Conservation (phyloP, 2,888 invertebrate genomes). For the Spialia ferax region DNA sequence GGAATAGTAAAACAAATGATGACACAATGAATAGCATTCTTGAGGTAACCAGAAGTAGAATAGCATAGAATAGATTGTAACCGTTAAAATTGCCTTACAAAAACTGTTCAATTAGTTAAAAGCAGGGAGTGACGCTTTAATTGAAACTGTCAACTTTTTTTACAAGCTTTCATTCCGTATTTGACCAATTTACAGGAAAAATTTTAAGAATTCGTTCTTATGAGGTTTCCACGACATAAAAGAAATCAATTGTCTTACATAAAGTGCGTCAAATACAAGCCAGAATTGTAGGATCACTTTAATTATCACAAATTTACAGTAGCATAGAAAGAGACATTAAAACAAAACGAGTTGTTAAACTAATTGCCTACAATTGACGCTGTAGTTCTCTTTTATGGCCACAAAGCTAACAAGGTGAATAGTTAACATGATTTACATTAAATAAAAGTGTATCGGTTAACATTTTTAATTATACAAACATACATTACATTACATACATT, state of each 20-base stretch:
- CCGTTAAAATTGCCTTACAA: no score
- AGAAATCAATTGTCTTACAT: no score
- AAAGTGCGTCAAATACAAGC: not conserved
- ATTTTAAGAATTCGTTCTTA: no score
- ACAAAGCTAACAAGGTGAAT: slow-evolving; percentile 32
- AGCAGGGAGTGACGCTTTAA: no score
- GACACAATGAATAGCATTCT: slow-evolving; percentile 6
- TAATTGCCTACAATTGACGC: slow-evolving; percentile 31
- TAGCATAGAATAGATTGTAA: not conserved
- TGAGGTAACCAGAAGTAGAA: not conserved
- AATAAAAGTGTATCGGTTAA: slow-evolving; percentile 22
- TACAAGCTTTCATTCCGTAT: no score
- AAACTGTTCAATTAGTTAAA: no score
- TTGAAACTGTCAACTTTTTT: no score
- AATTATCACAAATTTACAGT: slow-evolving; percentile 21
- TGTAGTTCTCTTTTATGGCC: slow-evolving; percentile 31
- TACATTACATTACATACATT: no score
- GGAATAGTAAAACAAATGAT: slow-evolving; percentile 17
- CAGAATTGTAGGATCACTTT: not conserved
- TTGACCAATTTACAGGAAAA: no score
- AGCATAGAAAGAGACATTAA: slow-evolving; percentile 20
- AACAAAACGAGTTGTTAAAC: slow-evolving; percentile 24
- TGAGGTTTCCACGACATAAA: not conserved
- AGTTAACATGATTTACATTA: slow-evolving; percentile 29
- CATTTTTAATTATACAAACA: not conserved